These are phyloP conservation scores for Sebastiscus albofasciatus DNA, from an alignment of 2,797 vertebrate genomes.

Conservation along the genomic window DNA sequence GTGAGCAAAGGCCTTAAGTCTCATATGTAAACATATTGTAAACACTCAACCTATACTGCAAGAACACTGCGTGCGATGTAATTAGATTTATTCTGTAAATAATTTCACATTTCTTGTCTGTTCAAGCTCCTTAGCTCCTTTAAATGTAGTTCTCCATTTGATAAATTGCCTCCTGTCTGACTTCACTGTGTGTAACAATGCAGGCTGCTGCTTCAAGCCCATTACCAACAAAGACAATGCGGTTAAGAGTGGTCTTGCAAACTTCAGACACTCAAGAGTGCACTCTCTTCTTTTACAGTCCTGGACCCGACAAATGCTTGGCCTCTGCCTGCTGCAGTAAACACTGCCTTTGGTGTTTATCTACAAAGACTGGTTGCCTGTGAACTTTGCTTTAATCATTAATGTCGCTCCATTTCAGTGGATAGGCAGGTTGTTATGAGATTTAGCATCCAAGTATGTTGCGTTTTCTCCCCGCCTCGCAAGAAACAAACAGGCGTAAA, in stretches of 20 bases:
- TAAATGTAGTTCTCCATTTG: slow-evolving; percentile 15
- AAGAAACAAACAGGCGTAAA: slow-evolving; percentile 30
- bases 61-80: not conserved
- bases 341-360: slow-evolving; percentile 47
- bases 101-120: not conserved
- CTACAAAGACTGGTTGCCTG: slow-evolving; percentile 22
- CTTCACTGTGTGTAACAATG: not conserved
- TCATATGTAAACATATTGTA: not conserved
- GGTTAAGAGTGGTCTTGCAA: slow-evolving; percentile 9
- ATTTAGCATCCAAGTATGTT: slow-evolving; percentile 6
- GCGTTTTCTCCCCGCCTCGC: not conserved
- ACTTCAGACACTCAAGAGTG: slow-evolving; percentile 12
- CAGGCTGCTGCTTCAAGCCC: not conserved
- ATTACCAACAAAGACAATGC: slow-evolving; percentile 26
- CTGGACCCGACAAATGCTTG: slow-evolving; percentile 16
- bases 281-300: slow-evolving; percentile 16
- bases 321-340: slow-evolving; percentile 26
- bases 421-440: slow-evolving; percentile 37
- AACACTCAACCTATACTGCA: not conserved
- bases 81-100: not conserved
- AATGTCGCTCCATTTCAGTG: slow-evolving; percentile 28
- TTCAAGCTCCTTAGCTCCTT: slow-evolving; percentile 7
- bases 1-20: not conserved
- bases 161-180: slow-evolving; percentile 10
- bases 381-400: slow-evolving; percentile 50